A percentile compares a stretch with the other conserved stretches of the same genome.
phyloP scores from a whole-genome alignment of 2,113 vertebrate genomes.

The Mugil cephalus region DNA sequence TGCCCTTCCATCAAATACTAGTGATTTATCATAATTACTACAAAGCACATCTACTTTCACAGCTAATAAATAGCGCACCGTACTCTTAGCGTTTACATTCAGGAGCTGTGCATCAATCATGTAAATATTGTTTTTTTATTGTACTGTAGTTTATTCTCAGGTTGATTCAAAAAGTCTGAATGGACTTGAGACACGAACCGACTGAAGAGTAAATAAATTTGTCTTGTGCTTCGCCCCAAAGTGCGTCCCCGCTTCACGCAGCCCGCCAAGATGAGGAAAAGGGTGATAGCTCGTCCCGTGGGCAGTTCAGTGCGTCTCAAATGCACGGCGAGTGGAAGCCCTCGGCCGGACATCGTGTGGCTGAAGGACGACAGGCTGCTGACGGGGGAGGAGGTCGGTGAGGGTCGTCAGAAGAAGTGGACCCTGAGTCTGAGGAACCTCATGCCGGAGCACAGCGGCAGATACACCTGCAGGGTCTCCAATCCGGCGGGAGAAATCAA shows the following conservation, averaged over 20 bases:
- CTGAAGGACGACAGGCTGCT: conserved; percentile 94
- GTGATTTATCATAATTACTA: background rate
- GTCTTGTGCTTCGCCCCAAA: conserved; percentile 53
- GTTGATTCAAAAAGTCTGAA: background rate
- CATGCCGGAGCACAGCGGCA: conserved; percentile 93
- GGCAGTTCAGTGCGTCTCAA: conserved; percentile 97
- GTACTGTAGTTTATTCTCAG: background rate
- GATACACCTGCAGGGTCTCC: conserved; percentile 96
- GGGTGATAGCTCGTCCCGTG: conserved; percentile 94
- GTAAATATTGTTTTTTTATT: too few relatives aligned
- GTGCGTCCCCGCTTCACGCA: conserved; percentile 97
- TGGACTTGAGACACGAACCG: background rate
- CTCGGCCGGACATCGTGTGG: conserved; percentile 94
- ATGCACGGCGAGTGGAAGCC: conserved; percentile 93
- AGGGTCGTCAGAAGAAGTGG: conserved; percentile 95
- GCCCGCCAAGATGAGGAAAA: conserved; percentile 96
- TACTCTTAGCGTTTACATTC: background rate
- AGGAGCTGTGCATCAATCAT: too few relatives aligned
- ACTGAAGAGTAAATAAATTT: background rate
- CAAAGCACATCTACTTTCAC: conserved; percentile 4
- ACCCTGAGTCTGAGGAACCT: conserved; percentile 94
- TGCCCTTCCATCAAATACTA: background rate
- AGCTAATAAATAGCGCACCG: background rate
- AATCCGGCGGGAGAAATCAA: conserved; percentile 96
- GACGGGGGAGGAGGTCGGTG: conserved; percentile 87